Conservation (phyloP, 2,888 invertebrate species). For the Norana najaformis region DNA sequence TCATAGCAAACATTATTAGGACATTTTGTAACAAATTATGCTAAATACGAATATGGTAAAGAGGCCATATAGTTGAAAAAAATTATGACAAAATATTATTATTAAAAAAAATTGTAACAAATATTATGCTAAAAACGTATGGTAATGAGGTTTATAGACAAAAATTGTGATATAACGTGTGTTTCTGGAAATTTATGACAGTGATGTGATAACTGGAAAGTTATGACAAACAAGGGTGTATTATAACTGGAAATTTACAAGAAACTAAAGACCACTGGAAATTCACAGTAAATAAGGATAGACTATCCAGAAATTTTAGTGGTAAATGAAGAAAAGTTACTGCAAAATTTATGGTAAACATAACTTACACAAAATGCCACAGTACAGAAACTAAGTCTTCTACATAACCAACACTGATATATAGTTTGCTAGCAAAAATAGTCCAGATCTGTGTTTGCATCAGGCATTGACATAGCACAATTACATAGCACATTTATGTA, state of each 20-base stretch:
- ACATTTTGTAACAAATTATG: background rate
- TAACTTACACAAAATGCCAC: slow-evolving; percentile 21
- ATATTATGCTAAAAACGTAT: slow-evolving; percentile 1
- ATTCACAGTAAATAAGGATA: background rate
- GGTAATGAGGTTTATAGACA: background rate
- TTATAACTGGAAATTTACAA: background rate
- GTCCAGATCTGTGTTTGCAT: background rate
- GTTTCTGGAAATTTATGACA: background rate
- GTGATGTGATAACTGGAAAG: too few relatives aligned
- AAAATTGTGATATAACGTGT: background rate
- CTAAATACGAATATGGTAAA: background rate
- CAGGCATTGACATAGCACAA: background rate
- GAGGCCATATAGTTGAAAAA: background rate
- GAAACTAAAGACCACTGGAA: too few relatives aligned
- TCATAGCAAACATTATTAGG: background rate
- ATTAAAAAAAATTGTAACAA: background rate
- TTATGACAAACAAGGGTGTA: background rate
- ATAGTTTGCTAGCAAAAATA: background rate
- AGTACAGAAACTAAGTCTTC: slow-evolving; percentile 21
- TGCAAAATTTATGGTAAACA: background rate
- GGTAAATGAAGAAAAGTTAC: background rate
- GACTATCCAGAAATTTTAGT: background rate
- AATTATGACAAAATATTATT: background rate
- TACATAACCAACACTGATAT: slow-evolving; percentile 1
- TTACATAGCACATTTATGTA: background rate